Evolutionary conservation across 2,888 invertebrate species (phyloP).

Genomic region (Drosophila flavopinicola): DNA sequence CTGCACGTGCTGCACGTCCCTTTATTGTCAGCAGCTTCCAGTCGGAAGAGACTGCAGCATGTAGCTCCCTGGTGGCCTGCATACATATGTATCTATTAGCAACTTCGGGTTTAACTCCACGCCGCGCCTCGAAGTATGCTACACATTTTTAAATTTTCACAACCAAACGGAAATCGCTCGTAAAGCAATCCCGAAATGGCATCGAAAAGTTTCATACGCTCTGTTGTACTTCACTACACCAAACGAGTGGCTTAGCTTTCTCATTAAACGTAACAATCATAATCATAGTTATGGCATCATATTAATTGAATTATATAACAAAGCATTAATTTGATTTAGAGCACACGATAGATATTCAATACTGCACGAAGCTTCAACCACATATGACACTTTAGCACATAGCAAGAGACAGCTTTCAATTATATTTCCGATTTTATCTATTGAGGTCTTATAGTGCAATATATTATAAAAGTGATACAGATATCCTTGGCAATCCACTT

Average conservation of each 20-base stretch:
- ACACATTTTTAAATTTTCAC: conserved; percentile 69
- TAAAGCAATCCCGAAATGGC: conserved; percentile 52
- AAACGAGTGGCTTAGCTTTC: neutral
- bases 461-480: neutral
- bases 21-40: conserved; percentile 30
- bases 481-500: neutral
- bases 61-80: conserved; percentile 8
- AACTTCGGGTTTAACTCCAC: conserved; percentile 24
- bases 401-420: too few relatives aligned
- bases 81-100: conserved; percentile 29
- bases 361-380: too few relatives aligned
- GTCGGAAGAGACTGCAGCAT: conserved; percentile 10
- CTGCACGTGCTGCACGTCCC: conserved; percentile 37
- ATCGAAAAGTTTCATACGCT: conserved; percentile 55
- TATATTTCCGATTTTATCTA: neutral
- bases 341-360: too few relatives aligned
- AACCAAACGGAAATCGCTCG: conserved; percentile 66
- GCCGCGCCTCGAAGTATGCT: conserved; percentile 50
- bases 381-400: too few relatives aligned
- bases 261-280: neutral
- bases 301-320: too few relatives aligned
- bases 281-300: too few relatives aligned
- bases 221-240: neutral
- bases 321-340: too few relatives aligned
- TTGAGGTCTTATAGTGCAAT: neutral